Base-by-base conservation (phyloP, 2,888 invertebrate species). In the Heliconius charithonia region DNA sequence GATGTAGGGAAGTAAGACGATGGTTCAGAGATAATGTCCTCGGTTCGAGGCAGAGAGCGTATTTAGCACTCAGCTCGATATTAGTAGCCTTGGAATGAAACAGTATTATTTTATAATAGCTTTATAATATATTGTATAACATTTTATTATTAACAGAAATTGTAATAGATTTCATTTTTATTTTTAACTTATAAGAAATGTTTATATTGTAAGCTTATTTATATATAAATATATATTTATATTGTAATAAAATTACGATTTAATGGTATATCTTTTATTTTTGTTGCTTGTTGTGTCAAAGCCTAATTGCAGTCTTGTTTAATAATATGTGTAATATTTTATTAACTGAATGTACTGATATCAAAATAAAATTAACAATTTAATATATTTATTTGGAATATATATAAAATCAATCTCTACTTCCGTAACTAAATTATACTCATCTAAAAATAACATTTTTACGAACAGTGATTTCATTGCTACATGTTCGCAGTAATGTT, bases 81-180 rank as follows among this genome's bases (percentile, higher is more conserved):
- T 82, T 94, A 79, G 94, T 94, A 81, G 91, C 91, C 78, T 87
- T 94, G 85, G 95, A 95, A 83, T 95, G 87, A 89, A 56, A 70
- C 27, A 22, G 69, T 74, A 65, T 27, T 78, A 63, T 75, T 37
- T 37, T 37, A 37, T 37, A 27, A 27, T 25, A 27, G 13, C 4
- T 13, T 70, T 80, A 69, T 81, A 72, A 56, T 29, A 32, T 56
- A 72, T 32, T 56, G 71, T 72, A n/a, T 72, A 56, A 32, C 22
- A 56, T n/a, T 56, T 59, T 29, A n/a, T 59, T 16, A 37, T 2
- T 59, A 32, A 71, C 22, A n/a, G 32, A 59, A n/a, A 59, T 56
- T 72, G 32, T 72, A 16, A 59, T 32, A 72, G 56, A n/a, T 72
- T 6, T n/a, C 7, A 6, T 56, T 72, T n/a, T 32, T 41, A 62